Base-by-base conservation (phyloP, 2,113 vertebrate genomes). In the Chascanopsetta lugubris region DNA sequence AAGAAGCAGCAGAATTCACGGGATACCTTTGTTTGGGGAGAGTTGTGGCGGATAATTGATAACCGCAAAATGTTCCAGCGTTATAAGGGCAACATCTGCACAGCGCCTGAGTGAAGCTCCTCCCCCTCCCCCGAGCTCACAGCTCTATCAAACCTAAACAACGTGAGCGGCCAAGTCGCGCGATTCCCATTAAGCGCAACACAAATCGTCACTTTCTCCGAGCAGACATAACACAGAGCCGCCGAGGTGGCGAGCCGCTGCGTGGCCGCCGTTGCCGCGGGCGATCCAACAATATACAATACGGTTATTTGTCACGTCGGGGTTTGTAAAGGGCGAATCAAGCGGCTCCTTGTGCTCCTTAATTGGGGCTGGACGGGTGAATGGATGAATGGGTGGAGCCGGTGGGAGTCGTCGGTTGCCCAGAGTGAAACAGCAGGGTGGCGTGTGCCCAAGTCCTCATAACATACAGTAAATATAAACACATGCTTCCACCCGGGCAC, bases 61-160 rank as follows among this genome's bases (percentile, higher is more conserved):
- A 82, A 87, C 92, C 91, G 88, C 92, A 94, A 89, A 91, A 92
- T 91, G 93, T 93, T 94, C 93, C 91, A 91, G 70, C 82, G 75
- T 73, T 67, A 55, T 21, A 69, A n/a, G 60, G 58, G 89, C 90
- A 92, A 93, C 92, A 94, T 93, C 91, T 93, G 92, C 90, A 85
- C 81, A 86, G 26, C 56, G 69, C 72, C 73, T 75, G 77, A 26
- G 53, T 12, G 61, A 75, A 69, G 45, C 77, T 36, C 24, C 42
- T 30, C 68, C 50, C 57, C 62, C 40, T 50, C 58, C 56, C 61
- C 9, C 4, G 0, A 60, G 48, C 54, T 55, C 75, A 72, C 77
- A 65, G 69, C 70, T 64, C 70, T 70, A 66, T 77, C 74, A 10
- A 45, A 67, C 68, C 61, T 71, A 67, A 76, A 85, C 81, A 76